These are phyloP conservation scores for Drosophila rufa DNA, from an alignment of 1,140 invertebrate species.

Conservation along the genomic window DNA sequence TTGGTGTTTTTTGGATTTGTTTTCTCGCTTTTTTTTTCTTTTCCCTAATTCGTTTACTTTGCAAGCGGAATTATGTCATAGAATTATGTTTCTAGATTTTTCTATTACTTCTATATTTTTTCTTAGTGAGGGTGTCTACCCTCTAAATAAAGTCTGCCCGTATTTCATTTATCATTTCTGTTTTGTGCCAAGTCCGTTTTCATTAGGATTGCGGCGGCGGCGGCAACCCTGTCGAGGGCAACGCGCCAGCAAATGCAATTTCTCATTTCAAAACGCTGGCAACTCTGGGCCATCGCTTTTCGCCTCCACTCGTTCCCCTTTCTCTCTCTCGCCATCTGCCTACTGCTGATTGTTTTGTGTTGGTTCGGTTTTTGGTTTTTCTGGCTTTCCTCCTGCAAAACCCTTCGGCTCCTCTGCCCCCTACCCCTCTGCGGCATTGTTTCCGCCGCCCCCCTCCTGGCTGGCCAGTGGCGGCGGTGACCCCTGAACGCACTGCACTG, in stretches of 20 bases:
- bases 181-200: conserved; percentile 21
- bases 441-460: too few species aligned
- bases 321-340: conserved; percentile 1
- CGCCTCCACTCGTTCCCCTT: not conserved
- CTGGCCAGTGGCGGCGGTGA: not conserved
- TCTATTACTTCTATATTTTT: not conserved
- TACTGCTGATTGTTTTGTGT: conserved; percentile 48
- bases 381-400: not conserved
- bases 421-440: conserved; percentile 8
- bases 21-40: not conserved
- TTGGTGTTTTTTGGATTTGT: conserved; percentile 6
- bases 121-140: not conserved
- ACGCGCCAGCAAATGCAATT: conserved; percentile 45
- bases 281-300: conserved; percentile 34
- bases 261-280: conserved; percentile 54
- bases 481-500: conserved; percentile 28
- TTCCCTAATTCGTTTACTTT: not conserved
- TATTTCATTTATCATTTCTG: conserved; percentile 11
- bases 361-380: conserved; percentile 35
- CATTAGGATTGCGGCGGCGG: conserved; percentile 23
- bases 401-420: not conserved
- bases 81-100: too few species aligned
- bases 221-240: conserved; percentile 20
- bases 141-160: not conserved
- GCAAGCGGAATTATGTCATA: not conserved